A percentile compares a stretch with the other conserved stretches of the same genome.
phyloP scores from a whole-genome alignment of 2,888 invertebrate species.

The Cotesia congregata region DNA sequence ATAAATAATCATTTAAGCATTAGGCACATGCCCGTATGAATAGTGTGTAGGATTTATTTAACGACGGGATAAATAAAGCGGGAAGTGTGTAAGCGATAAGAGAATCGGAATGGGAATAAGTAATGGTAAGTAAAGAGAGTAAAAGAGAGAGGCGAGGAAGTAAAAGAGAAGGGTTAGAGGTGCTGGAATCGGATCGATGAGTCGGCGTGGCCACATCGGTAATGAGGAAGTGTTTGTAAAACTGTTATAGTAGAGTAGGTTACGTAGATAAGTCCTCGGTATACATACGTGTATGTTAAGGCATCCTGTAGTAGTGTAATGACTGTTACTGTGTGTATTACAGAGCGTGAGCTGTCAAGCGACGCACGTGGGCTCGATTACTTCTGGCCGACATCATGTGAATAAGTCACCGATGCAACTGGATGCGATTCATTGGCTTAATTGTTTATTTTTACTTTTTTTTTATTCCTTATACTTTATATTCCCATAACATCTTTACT shows the following conservation, averaged over 20 bases:
- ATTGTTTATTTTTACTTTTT: conserved; percentile 15
- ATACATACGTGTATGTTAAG: conserved; percentile 23
- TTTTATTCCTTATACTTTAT: background rate
- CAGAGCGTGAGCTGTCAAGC: conserved; percentile 52
- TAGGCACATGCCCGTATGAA: background rate
- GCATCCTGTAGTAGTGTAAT: background rate
- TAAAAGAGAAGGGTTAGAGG: conserved; percentile 22
- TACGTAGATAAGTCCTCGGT: conserved; percentile 61
- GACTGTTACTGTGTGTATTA: background rate
- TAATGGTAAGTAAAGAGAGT: background rate
- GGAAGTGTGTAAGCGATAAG: conserved; percentile 4
- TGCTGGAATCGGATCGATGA: conserved; percentile 45
- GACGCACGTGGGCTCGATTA: conserved; percentile 57
- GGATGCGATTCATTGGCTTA: conserved; percentile 14
- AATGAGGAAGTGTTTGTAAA: conserved; percentile 64
- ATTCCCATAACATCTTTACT: too few relatives aligned
- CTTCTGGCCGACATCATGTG: conserved; percentile 45
- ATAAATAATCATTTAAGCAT: background rate
- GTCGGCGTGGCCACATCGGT: conserved; percentile 48
- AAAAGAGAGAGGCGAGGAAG: conserved; percentile 6
- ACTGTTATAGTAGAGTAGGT: conserved; percentile 67
- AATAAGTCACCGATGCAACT: conserved; percentile 25
- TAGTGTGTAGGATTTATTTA: background rate
- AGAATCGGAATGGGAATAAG: conserved; percentile 2
- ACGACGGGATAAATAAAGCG: conserved; percentile 9